Evolutionary conservation across 2,888 invertebrate genomes (phyloP), one percentile per base, ranked within the genome.

Genomic region (Drosophila sordidula): DNA sequence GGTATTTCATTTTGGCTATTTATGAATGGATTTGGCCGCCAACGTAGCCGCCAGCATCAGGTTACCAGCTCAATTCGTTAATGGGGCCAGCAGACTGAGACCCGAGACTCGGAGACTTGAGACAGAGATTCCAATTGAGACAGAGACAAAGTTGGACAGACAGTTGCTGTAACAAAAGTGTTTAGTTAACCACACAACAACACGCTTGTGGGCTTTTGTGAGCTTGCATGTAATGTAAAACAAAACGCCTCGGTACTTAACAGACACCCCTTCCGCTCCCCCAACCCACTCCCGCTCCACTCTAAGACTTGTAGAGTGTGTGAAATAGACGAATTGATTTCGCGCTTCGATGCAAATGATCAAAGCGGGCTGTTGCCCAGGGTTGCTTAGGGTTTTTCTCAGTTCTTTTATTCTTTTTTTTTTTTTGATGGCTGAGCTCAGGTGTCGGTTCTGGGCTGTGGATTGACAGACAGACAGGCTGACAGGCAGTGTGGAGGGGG

Each of bases 241-340:
- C 85, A 85, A 80, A 83, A 87, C 87, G 85, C 51, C 71, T 68
- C 46, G 54, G 69, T 66, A 69, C 70, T 54, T 67, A 61, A 70
- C 44, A 36, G 46, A 22, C 38, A 3, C 25, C n/a, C 26, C 47
- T 6, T n/a, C 25, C 29, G 9, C 29, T 29, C 32, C n/a, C 12
- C 34, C 18, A 6, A 42, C 34, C 1, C 11, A 14, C 9, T 29
- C 9, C 9, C 29, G 29, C 29, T 3, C 11, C 6, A 11, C 16
- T 14, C 14, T 3, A 26, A 6, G 18, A 6, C 34, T 32, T 25
- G 46, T 18, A 44, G 63, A 71, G 76, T 74, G 80, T 71, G 72
- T 78, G 70, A 75, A 77, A 86, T 84, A 86, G 81, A 84, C 73
- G 84, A 86, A 86, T 88, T 86, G 86, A 84, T 86, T 88, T 86